Base-by-base conservation (phyloP, 1,140 invertebrate genomes). In the Bemisia tabaci region DNA sequence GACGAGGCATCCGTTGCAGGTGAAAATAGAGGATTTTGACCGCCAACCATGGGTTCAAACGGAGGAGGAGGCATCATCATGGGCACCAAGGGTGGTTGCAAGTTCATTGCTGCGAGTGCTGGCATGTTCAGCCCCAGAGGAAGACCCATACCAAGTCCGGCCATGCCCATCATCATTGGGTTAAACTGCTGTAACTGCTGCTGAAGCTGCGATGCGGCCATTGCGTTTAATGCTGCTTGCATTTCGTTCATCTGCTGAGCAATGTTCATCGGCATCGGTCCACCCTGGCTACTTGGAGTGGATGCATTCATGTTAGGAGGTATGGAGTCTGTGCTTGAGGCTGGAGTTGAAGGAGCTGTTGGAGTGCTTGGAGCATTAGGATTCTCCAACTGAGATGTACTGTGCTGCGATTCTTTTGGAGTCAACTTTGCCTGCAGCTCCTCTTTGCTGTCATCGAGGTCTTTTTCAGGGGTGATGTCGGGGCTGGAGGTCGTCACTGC, bases 21-120 rank as follows among this genome's bases (percentile, higher is more conserved):
- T 26, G 71, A 71, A 66, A 73, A 75, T 11, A 74, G 70, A n/a
- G 68, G 71, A 66, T 69, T 73, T 60, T 71, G 73, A 39, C 67
- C 69, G 70, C 75, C 80, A 69, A 77, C 80, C 81, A 84, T 87
- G 68, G 80, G 79, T 72, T 87, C 85, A 74, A 85, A 90, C 12
- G 87, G 84, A 39, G 87, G 87, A 22, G 89, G 89, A 24, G 91
- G 88, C 82, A 93, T 84, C 89, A 95, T 93, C 79, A 95, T 85
- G 1, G 92, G 91, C 67, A 94, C 90, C 60, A 95, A 75, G 0
- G 90, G 89, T 12, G 90, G 90, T 75, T 91, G 90, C 12, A 93
- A 78, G 76, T 92, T 92, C 89, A 92, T 92, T 0, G 90, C 90
- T 0, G 90, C 90, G 69, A 92, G 77, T 26, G 90, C 89, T 61